phyloP scores from a whole-genome alignment of 2,113 vertebrate genomes.

The Amblyopsis rosae region DNA sequence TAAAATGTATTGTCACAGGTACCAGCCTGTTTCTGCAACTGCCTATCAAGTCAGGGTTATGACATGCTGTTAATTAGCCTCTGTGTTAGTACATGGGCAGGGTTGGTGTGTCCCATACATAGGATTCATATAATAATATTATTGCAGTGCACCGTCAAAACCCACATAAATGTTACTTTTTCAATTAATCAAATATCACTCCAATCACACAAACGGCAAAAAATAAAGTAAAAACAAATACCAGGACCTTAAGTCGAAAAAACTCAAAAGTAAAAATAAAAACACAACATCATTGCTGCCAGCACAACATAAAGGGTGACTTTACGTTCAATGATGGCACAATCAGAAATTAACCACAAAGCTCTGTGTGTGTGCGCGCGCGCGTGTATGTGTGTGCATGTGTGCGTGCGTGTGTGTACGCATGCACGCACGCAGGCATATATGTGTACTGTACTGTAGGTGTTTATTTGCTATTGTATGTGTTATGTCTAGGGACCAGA shows the following conservation, averaged over 20 bases:
- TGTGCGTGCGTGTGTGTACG: constrained; percentile 9
- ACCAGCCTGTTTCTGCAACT: constrained; percentile 82
- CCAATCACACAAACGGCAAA: constrained; percentile 59
- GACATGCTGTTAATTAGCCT: constrained; percentile 36
- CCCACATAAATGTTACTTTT: constrained; percentile 51
- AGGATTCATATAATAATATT: constrained; percentile 48
- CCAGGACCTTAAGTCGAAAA: constrained; percentile 63
- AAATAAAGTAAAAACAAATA: constrained; percentile 65
- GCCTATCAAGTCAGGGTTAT: constrained; percentile 53
- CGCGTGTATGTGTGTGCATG: constrained; percentile 24
- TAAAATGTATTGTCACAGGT: constrained; percentile 82
- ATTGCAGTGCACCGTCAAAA: constrained; percentile 62
- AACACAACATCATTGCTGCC: constrained; percentile 72
- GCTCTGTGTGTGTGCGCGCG: constrained; percentile 43
- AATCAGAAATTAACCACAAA: constrained; percentile 78
- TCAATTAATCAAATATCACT: constrained; percentile 58
- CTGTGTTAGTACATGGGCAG: constrained; percentile 32
- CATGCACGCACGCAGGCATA: constrained; percentile 14
- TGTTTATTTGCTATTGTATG: constrained; percentile 46
- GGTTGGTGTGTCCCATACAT: constrained; percentile 33
- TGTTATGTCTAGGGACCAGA: constrained; percentile 70
- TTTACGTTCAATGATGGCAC: constrained; percentile 83
- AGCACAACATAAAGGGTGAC: constrained; percentile 68
- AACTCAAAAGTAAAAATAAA: constrained; percentile 53
- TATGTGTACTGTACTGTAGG: constrained; percentile 2